These are phyloP conservation scores for Venustaconcha ellipsiformis DNA, from an alignment of 1,140 invertebrate species.

Conservation along the genomic window DNA sequence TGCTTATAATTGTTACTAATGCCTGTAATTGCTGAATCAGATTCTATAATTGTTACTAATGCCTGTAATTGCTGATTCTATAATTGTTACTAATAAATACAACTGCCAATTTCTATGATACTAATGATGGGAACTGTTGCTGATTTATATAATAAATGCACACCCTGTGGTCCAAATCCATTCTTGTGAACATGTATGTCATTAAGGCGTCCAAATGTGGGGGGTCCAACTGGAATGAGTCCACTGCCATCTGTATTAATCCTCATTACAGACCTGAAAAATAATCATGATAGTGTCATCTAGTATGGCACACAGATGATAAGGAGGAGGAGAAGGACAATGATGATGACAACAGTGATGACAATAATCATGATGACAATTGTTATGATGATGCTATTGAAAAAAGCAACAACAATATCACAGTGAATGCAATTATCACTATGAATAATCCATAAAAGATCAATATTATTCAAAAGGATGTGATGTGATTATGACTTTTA, in stretches of 20 bases:
- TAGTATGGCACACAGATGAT: neutral
- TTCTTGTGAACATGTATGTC: constrained; percentile 47
- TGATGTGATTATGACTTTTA: too few species aligned
- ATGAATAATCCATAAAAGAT: neutral
- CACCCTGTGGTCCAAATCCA: constrained; percentile 36
- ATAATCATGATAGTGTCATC: neutral
- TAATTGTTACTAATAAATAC: too few species aligned
- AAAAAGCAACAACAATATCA: neutral
- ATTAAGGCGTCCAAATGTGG: constrained; percentile 43
- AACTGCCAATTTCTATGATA: too few species aligned
- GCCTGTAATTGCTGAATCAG: too few species aligned
- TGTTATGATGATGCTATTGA: too few species aligned
- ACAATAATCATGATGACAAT: too few species aligned
- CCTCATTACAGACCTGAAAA: constrained; percentile 38
- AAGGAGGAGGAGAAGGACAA: neutral
- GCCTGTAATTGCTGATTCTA: too few species aligned
- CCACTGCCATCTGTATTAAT: constrained; percentile 32
- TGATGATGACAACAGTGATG: neutral
- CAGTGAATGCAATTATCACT: neutral
- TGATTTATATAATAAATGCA: neutral
- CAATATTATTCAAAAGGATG: too few species aligned
- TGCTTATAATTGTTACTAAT: too few species aligned
- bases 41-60: too few species aligned
- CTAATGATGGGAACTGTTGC: neutral
- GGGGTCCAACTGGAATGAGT: constrained; percentile 31